Evolutionary conservation across 2,113 vertebrate genomes (phyloP).

Genomic region (Peromyscus polionotus): DNA sequence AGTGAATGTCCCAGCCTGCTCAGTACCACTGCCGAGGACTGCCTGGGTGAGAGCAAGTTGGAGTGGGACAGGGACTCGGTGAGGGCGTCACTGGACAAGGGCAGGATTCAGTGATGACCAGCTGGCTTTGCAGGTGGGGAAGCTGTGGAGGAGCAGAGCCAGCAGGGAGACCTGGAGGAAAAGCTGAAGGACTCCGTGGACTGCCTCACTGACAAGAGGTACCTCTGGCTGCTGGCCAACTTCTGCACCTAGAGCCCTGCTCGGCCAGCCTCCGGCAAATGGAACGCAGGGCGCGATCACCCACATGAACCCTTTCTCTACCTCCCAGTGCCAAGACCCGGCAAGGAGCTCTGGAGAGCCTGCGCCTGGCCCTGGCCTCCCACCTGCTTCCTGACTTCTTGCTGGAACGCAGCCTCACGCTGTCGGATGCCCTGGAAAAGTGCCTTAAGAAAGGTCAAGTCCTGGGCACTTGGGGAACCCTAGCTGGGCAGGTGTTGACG

Average conservation of each 20-base stretch:
- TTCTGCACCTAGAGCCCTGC: not conserved
- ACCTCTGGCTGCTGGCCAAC: not conserved
- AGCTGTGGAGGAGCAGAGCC: constrained; percentile 90
- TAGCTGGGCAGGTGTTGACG: not conserved
- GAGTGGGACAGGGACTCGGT: not conserved
- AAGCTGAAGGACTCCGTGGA: constrained; percentile 96
- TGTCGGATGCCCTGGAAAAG: constrained; percentile 94
- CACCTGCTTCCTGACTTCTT: constrained; percentile 92
- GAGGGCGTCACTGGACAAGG: not conserved
- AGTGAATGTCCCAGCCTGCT: constrained; percentile 91
- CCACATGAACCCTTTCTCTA: not conserved
- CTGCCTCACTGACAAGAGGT: constrained; percentile 96
- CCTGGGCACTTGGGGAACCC: not conserved
- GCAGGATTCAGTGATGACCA: constrained; percentile 30
- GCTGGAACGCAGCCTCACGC: constrained; percentile 91
- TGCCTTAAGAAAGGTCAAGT: constrained; percentile 95
- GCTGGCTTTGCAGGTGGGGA: constrained; percentile 89
- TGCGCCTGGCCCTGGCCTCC: constrained; percentile 92
- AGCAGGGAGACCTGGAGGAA: constrained; percentile 94
- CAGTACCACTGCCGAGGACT: constrained; percentile 88
- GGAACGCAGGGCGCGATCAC: not conserved
- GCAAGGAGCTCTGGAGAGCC: constrained; percentile 91
- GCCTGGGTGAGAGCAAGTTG: constrained; percentile 85
- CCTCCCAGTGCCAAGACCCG: constrained; percentile 91
- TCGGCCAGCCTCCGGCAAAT: not conserved